Evolutionary conservation across 2,888 invertebrate genomes (phyloP).

Genomic region (Melieria crassipennis): DNA sequence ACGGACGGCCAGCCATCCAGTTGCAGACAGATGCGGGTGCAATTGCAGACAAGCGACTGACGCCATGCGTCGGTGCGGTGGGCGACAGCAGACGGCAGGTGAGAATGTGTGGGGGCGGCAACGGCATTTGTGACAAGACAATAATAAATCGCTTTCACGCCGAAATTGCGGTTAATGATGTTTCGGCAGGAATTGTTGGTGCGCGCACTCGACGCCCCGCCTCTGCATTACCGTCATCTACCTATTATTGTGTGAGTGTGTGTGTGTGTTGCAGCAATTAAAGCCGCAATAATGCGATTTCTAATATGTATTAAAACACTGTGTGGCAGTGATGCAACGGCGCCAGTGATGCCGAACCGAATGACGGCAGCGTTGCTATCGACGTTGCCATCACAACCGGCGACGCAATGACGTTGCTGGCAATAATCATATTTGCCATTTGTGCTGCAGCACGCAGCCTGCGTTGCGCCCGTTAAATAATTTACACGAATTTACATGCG

Average conservation of each 20-base stretch:
- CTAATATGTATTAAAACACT: no score
- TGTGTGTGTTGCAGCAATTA: background rate
- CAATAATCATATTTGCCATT: no score
- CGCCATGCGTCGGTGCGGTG: no score
- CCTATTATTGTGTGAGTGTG: background rate
- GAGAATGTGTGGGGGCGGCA: background rate
- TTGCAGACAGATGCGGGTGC: no score
- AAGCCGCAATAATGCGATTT: background rate
- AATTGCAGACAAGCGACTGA: no score
- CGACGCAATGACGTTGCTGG: no score
- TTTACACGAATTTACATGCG: constrained; percentile 30
- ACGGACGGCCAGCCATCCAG: no score
- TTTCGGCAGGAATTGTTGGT: background rate
- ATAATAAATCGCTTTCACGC: constrained; percentile 34
- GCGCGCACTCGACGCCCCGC: background rate
- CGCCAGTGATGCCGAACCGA: no score
- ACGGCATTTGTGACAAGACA: background rate
- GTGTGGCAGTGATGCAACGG: no score
- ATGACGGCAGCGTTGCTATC: no score
- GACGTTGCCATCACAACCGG: no score
- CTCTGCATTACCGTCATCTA: background rate
- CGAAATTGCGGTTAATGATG: constrained; percentile 32
- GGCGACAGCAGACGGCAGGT: background rate
- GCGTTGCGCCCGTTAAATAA: constrained; percentile 29
- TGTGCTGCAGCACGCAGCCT: constrained; percentile 2